Evolutionary conservation across 2,113 vertebrate species (phyloP).

Genomic region (Pelodiscus sinensis): DNA sequence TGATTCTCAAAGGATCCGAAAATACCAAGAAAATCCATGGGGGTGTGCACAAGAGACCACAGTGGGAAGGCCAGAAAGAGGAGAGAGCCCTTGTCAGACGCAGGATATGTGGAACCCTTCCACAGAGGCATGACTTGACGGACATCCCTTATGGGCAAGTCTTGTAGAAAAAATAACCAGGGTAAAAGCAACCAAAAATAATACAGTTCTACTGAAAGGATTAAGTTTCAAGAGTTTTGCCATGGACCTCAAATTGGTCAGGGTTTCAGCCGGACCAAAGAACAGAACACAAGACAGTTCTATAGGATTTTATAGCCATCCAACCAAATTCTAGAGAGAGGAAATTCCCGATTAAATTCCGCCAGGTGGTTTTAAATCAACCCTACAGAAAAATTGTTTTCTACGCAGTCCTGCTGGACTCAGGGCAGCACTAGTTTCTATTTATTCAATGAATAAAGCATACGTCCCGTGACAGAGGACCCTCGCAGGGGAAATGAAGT

Average conservation of each 20-base stretch:
- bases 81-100: not conserved
- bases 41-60: not conserved
- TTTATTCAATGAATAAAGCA: slow-evolving; percentile 33
- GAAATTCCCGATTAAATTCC: not conserved
- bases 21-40: not conserved
- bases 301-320: slow-evolving; percentile 25
- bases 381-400: slow-evolving; percentile 1
- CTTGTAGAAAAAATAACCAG: not conserved
- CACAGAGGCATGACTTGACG: not conserved
- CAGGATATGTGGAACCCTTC: not conserved
- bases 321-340: slow-evolving; percentile 32
- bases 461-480: not conserved
- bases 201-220: not conserved
- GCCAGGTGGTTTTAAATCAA: not conserved
- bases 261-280: not conserved
- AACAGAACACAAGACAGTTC: not conserved
- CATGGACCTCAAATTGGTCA: not conserved
- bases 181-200: not conserved
- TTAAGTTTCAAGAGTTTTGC: not conserved
- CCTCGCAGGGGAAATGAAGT: not conserved
- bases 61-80: not conserved
- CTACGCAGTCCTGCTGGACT: not conserved
- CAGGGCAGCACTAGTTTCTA: not conserved
- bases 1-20: slow-evolving; percentile 20
- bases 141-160: not conserved